These are phyloP conservation scores for Amiota communis DNA, from an alignment of 2,888 invertebrate genomes.

Conservation along the genomic window DNA sequence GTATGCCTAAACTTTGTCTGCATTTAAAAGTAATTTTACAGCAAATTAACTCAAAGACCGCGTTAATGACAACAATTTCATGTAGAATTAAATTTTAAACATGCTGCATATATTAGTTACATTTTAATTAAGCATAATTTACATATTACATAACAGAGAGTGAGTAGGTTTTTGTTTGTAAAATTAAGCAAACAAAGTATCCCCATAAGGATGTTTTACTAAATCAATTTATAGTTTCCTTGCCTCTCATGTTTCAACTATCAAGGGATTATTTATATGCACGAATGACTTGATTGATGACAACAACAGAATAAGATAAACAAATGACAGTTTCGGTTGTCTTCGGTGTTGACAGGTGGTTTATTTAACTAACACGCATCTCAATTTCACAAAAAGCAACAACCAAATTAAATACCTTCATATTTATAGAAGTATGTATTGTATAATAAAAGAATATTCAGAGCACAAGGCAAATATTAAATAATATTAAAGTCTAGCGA, in stretches of 20 bases:
- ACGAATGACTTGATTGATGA: neutral
- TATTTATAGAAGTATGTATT: too few species aligned
- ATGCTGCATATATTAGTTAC: too few species aligned
- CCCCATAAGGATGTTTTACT: neutral
- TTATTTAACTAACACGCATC: constrained; percentile 20
- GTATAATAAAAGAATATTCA: neutral
- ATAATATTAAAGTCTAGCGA: neutral
- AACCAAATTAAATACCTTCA: neutral
- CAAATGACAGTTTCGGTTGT: neutral
- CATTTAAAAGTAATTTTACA: too few species aligned
- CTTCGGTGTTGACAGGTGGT: constrained; percentile 33
- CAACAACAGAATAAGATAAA: neutral
- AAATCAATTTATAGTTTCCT: neutral
- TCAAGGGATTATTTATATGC: neutral
- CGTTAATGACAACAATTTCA: too few species aligned
- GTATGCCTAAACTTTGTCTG: too few species aligned
- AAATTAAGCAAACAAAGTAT: too few species aligned
- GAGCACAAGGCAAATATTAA: neutral
- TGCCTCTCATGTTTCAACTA: neutral
- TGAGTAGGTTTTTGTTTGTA: too few species aligned
- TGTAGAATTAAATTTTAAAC: too few species aligned
- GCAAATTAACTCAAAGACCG: too few species aligned
- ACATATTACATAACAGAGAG: too few species aligned
- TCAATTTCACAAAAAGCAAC: neutral
- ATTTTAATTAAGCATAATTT: too few species aligned